Conservation (phyloP, 2,113 vertebrate genomes). For the Neolamprologus brichardi region DNA sequence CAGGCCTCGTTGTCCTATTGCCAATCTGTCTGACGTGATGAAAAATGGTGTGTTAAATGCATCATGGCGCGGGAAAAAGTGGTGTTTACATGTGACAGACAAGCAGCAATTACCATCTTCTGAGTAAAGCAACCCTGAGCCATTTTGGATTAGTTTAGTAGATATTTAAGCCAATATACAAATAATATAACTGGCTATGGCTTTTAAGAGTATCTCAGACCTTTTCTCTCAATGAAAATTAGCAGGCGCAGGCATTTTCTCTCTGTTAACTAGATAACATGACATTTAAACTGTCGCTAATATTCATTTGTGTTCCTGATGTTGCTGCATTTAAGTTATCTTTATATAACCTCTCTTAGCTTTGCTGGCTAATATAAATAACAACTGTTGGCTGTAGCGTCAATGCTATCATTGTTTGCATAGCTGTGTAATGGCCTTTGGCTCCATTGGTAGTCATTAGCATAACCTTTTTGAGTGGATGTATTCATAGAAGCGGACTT, state of each 20-base stretch:
- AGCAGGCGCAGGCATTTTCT: neutral
- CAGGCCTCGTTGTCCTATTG: neutral
- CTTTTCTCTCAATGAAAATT: neutral
- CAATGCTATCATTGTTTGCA: neutral
- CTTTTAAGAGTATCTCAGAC: neutral
- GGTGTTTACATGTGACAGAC: slow-evolving; percentile 13
- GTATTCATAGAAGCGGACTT: neutral
- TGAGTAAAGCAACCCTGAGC: neutral
- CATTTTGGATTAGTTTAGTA: neutral
- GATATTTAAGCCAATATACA: neutral
- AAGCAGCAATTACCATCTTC: slow-evolving; percentile 17
- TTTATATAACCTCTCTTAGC: neutral
- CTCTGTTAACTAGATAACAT: neutral
- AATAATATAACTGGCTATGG: neutral
- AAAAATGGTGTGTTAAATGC: slow-evolving; percentile 27
- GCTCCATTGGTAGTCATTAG: neutral
- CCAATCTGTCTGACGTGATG: slow-evolving; percentile 43
- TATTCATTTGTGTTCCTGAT: neutral
- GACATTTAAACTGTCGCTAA: neutral
- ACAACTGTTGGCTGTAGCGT: neutral
- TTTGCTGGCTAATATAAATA: neutral
- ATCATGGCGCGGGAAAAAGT: neutral
- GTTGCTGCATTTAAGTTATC: neutral
- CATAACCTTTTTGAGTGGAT: neutral
- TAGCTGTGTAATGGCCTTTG: neutral